Evolutionary conservation across 2,888 invertebrate species (phyloP).

Genomic region (Dastarcus helophoroides): DNA sequence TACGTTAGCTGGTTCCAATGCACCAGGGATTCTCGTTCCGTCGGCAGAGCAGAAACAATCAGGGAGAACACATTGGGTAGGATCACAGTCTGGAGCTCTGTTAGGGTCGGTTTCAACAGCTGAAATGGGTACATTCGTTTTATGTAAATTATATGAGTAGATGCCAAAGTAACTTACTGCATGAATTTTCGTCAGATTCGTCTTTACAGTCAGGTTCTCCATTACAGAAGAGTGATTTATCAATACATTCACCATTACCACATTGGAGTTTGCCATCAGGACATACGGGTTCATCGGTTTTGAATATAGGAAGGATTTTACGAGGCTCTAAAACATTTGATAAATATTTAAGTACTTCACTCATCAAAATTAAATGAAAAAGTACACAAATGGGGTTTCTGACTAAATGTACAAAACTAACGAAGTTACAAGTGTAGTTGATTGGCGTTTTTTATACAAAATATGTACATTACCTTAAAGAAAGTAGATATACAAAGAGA

Average conservation of each 20-base stretch:
- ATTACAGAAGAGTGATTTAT: constrained; percentile 86
- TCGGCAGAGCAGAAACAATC: constrained; percentile 91
- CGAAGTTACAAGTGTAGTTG: constrained; percentile 12
- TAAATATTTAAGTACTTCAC: neutral
- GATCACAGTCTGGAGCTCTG: constrained; percentile 84
- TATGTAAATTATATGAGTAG: too few species aligned
- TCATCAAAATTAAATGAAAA: neutral
- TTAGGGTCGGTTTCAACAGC: constrained; percentile 86
- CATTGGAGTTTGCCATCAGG: constrained; percentile 83
- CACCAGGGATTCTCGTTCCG: constrained; percentile 79
- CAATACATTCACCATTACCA: constrained; percentile 85
- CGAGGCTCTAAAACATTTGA: constrained; percentile 79
- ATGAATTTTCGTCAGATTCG: constrained; percentile 90
- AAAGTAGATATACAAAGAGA: constrained; percentile 25
- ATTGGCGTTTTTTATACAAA: constrained; percentile 16
- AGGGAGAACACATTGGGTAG: constrained; percentile 75
- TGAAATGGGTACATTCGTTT: too few species aligned
- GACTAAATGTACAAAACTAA: constrained; percentile 6
- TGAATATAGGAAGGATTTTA: constrained; percentile 76
- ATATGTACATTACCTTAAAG: constrained; percentile 17
- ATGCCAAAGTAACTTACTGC: constrained; percentile 90
- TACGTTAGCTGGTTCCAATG: constrained; percentile 70
- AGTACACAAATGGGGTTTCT: constrained; percentile 2
- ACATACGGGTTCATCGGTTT: constrained; percentile 88
- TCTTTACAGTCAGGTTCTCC: constrained; percentile 88